phyloP scores from a whole-genome alignment of 2,797 vertebrate species.

The Premnoplex brunnescens region DNA sequence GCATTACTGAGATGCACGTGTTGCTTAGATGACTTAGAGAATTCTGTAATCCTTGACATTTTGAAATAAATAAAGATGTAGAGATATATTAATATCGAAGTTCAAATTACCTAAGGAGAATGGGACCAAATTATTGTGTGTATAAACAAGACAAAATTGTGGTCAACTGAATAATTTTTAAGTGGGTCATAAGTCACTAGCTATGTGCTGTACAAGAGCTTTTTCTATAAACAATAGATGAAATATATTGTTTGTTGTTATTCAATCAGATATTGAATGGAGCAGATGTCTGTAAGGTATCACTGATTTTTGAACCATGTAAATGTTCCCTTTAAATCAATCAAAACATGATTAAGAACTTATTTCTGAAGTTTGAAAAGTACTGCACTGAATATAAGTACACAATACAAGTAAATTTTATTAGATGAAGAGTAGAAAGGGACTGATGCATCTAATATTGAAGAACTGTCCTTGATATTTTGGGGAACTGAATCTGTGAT shows the following conservation, averaged over 20 bases:
- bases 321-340: not conserved
- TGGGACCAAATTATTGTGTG: not conserved
- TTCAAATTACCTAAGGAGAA: not conserved
- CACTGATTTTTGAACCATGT: not conserved
- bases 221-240: not conserved
- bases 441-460: not conserved
- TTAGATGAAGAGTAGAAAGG: not conserved
- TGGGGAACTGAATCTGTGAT: not conserved
- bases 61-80: not conserved
- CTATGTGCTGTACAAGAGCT: not conserved
- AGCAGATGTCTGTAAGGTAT: not conserved
- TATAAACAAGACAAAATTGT: not conserved
- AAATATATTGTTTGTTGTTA: too few relatives aligned
- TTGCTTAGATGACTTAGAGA: not conserved
- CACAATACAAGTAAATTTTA: not conserved
- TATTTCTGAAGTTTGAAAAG: not conserved
- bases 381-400: not conserved
- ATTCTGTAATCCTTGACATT: not conserved
- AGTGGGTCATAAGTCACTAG: not conserved
- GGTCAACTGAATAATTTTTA: not conserved
- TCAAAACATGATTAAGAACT: not conserved
- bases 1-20: not conserved
- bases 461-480: not conserved
- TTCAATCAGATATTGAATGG: not conserved
- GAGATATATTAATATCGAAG: not conserved